A percentile compares a stretch with the other conserved stretches of the same genome.
These are phyloP conservation scores for Tethea ocularis DNA, from an alignment of 2,888 invertebrate genomes.

Conservation along the genomic window DNA sequence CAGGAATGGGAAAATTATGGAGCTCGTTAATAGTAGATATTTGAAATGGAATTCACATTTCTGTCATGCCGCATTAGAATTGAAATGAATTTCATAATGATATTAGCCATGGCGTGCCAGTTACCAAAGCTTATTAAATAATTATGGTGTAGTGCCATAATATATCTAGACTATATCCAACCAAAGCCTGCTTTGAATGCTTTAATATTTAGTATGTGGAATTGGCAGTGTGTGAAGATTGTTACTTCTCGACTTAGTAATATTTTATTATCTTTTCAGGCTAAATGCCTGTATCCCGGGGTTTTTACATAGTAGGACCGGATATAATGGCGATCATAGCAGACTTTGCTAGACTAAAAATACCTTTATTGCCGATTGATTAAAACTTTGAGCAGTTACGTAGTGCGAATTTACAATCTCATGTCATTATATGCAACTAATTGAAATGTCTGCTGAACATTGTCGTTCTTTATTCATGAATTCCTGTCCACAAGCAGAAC, in stretches of 20 bases:
- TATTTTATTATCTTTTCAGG: too few relatives aligned
- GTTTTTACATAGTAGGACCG: too few relatives aligned
- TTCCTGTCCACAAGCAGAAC: neutral
- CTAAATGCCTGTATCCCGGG: too few relatives aligned
- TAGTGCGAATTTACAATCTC: neutral
- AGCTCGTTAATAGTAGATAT: neutral
- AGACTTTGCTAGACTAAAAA: too few relatives aligned
- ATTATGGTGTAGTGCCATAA: too few relatives aligned
- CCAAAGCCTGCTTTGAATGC: too few relatives aligned
- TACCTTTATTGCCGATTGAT: neutral
- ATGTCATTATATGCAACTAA: neutral
- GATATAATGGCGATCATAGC: too few relatives aligned
- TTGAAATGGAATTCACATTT: neutral
- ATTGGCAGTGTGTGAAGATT: too few relatives aligned
- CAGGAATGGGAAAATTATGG: neutral
- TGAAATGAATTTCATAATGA: neutral
- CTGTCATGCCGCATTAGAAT: neutral
- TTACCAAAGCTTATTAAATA: too few relatives aligned
- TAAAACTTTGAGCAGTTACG: neutral
- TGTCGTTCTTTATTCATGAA: neutral
- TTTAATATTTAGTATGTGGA: too few relatives aligned
- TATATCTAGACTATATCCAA: too few relatives aligned
- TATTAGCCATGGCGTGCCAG: neutral
- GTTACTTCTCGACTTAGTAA: too few relatives aligned
- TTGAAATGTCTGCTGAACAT: neutral